Percentiles rank a stretch among this genome's conserved stretches.
Conservation (phyloP, 2,113 vertebrate genomes). For the Antigone vipio region DNA sequence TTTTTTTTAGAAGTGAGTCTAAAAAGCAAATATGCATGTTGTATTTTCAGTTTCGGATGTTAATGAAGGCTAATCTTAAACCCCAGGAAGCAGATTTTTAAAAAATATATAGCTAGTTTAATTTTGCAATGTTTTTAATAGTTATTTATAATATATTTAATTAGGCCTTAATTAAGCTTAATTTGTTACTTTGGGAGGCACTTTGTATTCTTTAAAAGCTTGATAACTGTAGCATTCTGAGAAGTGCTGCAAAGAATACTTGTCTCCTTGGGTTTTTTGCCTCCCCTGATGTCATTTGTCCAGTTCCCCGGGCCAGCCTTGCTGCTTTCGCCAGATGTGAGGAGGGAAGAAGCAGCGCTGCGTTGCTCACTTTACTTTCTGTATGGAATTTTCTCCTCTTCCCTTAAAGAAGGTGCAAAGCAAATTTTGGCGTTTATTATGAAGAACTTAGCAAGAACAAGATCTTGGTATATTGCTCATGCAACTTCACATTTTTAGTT, state of each 20-base stretch:
- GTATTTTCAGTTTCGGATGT: not conserved
- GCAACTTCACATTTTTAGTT: not conserved
- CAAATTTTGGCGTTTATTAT: not conserved
- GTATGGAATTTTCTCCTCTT: not conserved
- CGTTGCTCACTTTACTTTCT: not conserved
- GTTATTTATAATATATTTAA: not conserved
- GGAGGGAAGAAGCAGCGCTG: not conserved
- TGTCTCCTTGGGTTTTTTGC: not conserved
- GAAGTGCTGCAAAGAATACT: not conserved
- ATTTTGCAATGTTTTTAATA: not conserved
- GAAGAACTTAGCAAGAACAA: not conserved
- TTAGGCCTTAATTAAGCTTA: not conserved
- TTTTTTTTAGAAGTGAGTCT: not conserved
- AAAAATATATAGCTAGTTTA: not conserved
- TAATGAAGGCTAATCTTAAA: not conserved
- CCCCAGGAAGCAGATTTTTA: not conserved
- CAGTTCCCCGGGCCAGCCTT: not conserved
- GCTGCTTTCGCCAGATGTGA: accelerated
- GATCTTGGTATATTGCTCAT: not conserved
- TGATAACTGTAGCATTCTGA: not conserved
- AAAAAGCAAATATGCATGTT: not conserved
- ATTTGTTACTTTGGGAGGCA: not conserved
- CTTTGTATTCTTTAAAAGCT: not conserved
- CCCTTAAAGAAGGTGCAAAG: not conserved
- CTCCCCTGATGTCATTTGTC: not conserved